A percentile compares a stretch with the other conserved stretches of the same genome.
Evolutionary conservation across 2,797 vertebrate genomes (phyloP).

Genomic region (Tokudaia muenninki): DNA sequence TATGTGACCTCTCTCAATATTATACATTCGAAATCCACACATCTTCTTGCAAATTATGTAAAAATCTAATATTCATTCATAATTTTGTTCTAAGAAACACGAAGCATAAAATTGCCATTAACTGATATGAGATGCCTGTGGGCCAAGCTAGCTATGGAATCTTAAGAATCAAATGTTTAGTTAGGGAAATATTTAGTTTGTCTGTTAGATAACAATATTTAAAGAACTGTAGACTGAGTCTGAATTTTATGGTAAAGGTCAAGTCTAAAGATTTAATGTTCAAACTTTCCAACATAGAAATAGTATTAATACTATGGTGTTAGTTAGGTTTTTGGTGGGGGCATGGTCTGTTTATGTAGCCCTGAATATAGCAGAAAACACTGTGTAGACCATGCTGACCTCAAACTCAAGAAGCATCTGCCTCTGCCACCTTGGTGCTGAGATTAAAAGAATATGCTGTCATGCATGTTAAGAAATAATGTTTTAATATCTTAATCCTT

Average conservation of each 20-base stretch:
- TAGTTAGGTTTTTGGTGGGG: background rate
- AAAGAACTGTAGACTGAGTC: background rate
- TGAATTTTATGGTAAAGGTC: background rate
- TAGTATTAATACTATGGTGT: background rate
- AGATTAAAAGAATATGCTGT: background rate
- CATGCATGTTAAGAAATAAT: background rate
- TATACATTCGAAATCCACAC: background rate
- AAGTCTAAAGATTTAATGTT: constrained; percentile 32
- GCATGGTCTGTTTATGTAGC: background rate
- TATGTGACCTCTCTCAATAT: background rate
- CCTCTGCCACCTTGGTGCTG: background rate
- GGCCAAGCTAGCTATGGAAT: background rate
- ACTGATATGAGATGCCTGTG: background rate
- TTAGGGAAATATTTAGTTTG: background rate
- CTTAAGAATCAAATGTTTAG: background rate
- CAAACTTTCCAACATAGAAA: background rate
- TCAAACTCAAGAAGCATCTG: background rate
- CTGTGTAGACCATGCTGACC: background rate
- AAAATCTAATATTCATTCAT: background rate
- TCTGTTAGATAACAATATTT: background rate
- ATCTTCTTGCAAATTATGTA: background rate
- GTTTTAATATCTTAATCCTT: background rate
- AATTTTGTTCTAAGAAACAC: background rate
- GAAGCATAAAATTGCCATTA: background rate
- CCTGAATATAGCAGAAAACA: background rate